These are phyloP conservation scores for Steromphala cineraria DNA, from an alignment of 2,888 invertebrate species.

Conservation along the genomic window DNA sequence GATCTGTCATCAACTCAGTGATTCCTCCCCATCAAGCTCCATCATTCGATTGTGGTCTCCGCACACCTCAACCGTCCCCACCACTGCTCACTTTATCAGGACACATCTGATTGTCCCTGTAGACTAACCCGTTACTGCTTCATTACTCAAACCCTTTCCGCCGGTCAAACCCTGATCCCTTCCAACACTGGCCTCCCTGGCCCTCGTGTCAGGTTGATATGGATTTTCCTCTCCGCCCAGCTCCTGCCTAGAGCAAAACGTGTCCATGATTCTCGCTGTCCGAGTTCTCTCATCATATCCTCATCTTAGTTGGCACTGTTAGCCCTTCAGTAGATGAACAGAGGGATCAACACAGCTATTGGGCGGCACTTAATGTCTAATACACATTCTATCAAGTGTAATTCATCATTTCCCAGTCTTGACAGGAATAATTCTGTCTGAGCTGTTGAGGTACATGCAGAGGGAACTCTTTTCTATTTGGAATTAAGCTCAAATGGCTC, in stretches of 20 bases:
- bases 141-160: constrained; percentile 6
- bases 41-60: no score
- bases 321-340: background rate
- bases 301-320: background rate
- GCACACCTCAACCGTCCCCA: no score
- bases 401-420: background rate
- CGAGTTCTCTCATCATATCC: background rate
- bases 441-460: no score
- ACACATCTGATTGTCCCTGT: no score
- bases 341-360: background rate
- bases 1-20: no score
- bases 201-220: background rate
- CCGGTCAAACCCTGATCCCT: background rate
- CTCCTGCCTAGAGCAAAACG: background rate
- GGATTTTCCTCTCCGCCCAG: background rate
- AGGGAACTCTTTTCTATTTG: no score
- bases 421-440: no score
- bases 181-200: background rate
- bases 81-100: no score
- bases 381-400: constrained; percentile 4
- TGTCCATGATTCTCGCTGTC: constrained; percentile 1
- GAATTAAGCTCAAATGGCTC: no score
- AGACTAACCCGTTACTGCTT: background rate
- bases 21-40: no score
- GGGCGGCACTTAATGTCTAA: background rate